These are phyloP conservation scores for Enteromius paludinosus DNA, from an alignment of 2,797 vertebrate genomes.

Conservation along the genomic window DNA sequence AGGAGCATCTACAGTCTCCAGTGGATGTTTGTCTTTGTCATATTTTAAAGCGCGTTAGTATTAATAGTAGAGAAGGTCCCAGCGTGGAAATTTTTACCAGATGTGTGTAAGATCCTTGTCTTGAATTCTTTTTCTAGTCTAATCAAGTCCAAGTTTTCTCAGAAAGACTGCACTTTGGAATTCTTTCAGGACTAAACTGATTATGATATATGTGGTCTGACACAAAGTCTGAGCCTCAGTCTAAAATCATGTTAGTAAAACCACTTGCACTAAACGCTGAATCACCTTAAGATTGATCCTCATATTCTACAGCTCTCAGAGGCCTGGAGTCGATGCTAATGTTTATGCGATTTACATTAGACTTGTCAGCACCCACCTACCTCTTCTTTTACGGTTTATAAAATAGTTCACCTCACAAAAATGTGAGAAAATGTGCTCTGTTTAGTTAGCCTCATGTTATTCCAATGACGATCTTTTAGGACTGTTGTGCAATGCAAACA, in stretches of 20 bases:
- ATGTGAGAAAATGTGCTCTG: background rate
- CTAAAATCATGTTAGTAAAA: constrained; percentile 56
- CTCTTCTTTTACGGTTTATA: background rate
- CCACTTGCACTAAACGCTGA: constrained; percentile 55
- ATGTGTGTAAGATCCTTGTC: background rate
- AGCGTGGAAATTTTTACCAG: background rate
- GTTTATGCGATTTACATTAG: constrained; percentile 3
- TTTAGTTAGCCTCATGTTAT: background rate
- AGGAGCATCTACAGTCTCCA: background rate
- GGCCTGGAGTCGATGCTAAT: constrained; percentile 5
- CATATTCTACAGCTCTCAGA: background rate
- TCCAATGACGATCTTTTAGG: background rate
- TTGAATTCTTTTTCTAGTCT: background rate
- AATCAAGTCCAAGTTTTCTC: constrained; percentile 1
- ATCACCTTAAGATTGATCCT: constrained; percentile 57
- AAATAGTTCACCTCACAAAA: background rate
- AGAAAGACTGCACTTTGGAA: background rate
- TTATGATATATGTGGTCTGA: constrained; percentile 65
- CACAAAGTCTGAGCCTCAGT: constrained; percentile 51
- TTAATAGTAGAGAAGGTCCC: background rate
- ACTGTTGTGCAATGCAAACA: background rate
- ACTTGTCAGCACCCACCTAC: constrained; percentile 5
- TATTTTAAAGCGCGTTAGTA: background rate
- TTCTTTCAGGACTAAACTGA: constrained; percentile 35
- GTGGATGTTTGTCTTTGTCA: background rate